These are phyloP conservation scores for Harpalus rufipes DNA, from an alignment of 2,888 invertebrate genomes.

Conservation along the genomic window DNA sequence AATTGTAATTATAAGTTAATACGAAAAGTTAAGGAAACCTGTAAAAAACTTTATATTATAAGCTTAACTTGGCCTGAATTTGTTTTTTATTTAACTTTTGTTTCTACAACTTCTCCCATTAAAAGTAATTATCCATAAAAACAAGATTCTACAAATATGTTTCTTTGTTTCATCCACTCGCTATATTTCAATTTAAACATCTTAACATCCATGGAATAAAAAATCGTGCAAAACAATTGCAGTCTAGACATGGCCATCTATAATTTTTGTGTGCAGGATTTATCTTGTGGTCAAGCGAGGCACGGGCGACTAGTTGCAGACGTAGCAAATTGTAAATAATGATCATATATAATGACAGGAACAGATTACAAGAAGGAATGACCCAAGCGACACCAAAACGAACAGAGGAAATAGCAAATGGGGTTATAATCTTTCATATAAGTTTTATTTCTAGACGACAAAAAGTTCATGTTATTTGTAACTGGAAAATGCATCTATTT, in stretches of 20 bases:
- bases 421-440: background rate
- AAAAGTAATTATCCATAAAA: background rate
- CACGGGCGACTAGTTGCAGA: background rate
- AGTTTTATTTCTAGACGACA: background rate
- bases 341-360: background rate
- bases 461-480: too few species aligned
- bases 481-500: too few species aligned
- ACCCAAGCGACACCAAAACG: background rate
- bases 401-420: background rate
- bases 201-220: background rate
- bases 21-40: background rate
- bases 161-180: background rate
- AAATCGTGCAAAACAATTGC: background rate
- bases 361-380: background rate
- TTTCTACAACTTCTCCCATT: background rate
- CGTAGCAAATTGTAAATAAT: background rate
- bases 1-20: too few species aligned
- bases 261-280: background rate
- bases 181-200: background rate
- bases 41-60: background rate
- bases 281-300: background rate
- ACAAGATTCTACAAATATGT: background rate
- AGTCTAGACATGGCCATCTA: background rate
- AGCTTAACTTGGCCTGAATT: background rate
- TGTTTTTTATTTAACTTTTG: background rate